Conservation (phyloP, 2,113 vertebrate genomes). For the Phyllostomus discolor region DNA sequence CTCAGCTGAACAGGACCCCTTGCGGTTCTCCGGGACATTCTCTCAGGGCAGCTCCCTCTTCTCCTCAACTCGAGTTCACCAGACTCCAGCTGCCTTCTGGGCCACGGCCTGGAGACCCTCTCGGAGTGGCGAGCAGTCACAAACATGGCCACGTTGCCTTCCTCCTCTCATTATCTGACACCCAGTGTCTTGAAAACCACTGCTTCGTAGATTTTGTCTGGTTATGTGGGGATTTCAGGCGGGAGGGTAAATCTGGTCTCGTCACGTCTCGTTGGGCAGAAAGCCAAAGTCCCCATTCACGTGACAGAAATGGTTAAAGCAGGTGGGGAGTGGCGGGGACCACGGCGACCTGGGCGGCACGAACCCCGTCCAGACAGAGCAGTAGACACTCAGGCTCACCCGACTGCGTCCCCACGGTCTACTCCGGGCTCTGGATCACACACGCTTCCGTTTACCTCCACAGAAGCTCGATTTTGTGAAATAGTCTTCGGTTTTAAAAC, state of each 20-base stretch:
- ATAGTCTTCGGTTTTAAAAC: not conserved
- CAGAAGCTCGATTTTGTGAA: not conserved
- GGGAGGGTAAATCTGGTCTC: not conserved
- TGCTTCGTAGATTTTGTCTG: not conserved
- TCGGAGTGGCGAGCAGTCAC: not conserved
- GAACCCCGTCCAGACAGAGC: not conserved
- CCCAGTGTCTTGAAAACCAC: not conserved
- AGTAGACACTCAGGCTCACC: not conserved
- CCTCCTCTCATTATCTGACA: not conserved
- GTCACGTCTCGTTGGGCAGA: not conserved
- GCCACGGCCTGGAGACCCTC: not conserved
- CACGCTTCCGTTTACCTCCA: not conserved
- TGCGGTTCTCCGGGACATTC: not conserved
- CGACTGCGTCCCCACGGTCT: not conserved
- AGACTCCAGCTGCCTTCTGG: no score
- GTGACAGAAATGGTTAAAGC: not conserved
- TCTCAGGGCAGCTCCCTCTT: not conserved
- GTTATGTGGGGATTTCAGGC: not conserved
- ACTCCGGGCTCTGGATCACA: not conserved
- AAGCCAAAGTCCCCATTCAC: not conserved
- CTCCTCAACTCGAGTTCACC: not conserved
- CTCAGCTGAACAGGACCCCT: not conserved
- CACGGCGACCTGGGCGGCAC: no score
- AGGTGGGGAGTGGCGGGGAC: not conserved
- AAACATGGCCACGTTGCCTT: not conserved